phyloP scores from a whole-genome alignment of 2,888 invertebrate species.

The Eristalis arbustorum region DNA sequence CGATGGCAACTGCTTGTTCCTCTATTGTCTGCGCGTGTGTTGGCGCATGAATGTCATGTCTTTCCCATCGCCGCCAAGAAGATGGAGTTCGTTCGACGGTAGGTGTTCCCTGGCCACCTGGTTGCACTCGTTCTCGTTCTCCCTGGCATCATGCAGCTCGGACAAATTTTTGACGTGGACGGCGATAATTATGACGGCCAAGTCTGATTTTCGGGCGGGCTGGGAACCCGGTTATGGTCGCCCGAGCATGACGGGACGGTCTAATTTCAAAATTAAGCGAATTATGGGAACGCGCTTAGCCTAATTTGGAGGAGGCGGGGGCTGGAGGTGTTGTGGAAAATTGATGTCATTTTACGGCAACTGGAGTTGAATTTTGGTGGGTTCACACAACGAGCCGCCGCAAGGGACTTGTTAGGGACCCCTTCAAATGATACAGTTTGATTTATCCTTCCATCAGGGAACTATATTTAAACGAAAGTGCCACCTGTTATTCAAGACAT shows the following conservation, averaged over 20 bases:
- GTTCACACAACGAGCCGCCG: neutral
- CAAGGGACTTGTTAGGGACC: no score
- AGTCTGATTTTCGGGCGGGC: neutral
- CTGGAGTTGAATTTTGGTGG: neutral
- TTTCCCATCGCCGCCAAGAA: neutral
- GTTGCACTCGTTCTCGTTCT: conserved; percentile 13
- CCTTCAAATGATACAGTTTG: no score
- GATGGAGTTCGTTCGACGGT: neutral
- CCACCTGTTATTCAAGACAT: no score
- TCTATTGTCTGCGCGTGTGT: conserved; percentile 27
- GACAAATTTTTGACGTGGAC: conserved; percentile 34
- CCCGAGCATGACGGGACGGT: conserved; percentile 9
- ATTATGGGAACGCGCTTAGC: neutral
- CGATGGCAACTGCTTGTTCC: conserved; percentile 31
- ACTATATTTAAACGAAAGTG: no score
- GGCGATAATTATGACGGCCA: neutral
- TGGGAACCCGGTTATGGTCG: conserved; percentile 10
- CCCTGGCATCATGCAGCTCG: conserved; percentile 4
- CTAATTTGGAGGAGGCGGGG: neutral
- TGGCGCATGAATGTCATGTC: conserved; percentile 37
- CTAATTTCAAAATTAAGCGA: neutral
- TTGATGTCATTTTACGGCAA: neutral
- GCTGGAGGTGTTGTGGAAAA: neutral
- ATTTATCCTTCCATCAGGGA: no score
- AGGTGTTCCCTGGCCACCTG: neutral